A percentile compares a stretch with the other conserved stretches of the same genome.
These are phyloP conservation scores for Esperia sulphurella DNA, from an alignment of 2,888 invertebrate species.

Conservation along the genomic window DNA sequence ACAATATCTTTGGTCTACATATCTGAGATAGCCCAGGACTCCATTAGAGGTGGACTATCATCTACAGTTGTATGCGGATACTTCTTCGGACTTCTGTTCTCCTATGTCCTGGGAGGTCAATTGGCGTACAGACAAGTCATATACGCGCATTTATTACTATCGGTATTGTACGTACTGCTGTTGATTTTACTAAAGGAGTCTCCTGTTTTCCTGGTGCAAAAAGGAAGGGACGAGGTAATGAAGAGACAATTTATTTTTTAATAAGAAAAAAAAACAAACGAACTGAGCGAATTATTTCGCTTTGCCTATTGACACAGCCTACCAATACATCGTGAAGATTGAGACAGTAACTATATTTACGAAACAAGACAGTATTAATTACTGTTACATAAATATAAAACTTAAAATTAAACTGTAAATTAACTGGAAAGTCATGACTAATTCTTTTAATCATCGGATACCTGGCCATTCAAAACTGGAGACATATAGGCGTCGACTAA, in stretches of 20 bases:
- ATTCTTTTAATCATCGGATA: too few relatives aligned
- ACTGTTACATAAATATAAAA: too few relatives aligned
- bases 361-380: too few relatives aligned
- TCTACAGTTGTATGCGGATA: conserved; percentile 48
- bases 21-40: conserved; percentile 58
- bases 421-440: too few relatives aligned
- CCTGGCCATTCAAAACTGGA: too few relatives aligned
- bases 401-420: too few relatives aligned
- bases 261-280: not conserved
- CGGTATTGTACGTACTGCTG: conserved; percentile 31
- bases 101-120: conserved; percentile 50
- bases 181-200: conserved; percentile 42
- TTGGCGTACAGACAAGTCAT: conserved; percentile 45
- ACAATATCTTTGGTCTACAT: conserved; percentile 58
- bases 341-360: too few relatives aligned
- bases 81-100: conserved; percentile 52
- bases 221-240: conserved; percentile 42
- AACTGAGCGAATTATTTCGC: too few relatives aligned
- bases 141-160: conserved; percentile 34
- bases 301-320: too few relatives aligned
- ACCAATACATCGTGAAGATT: too few relatives aligned
- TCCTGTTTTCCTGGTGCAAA: conserved; percentile 44
- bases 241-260: too few relatives aligned
- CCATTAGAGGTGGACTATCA: conserved; percentile 56
- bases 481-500: too few relatives aligned